Evolutionary conservation across 2,113 vertebrate species (phyloP).

Genomic region (Carlito syrichta): DNA sequence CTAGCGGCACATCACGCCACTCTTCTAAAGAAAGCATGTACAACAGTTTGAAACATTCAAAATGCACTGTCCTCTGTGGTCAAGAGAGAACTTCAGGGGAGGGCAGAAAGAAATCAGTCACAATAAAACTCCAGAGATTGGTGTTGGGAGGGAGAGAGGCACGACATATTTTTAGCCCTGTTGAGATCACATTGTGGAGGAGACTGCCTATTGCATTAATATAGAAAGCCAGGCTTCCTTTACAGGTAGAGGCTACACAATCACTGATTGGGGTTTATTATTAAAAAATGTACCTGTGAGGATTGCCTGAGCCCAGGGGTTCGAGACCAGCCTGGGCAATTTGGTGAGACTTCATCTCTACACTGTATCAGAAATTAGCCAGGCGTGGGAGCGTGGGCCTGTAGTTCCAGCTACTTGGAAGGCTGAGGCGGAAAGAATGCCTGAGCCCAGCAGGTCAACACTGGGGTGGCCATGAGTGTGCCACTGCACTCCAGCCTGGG

Average conservation of each 20-base stretch:
- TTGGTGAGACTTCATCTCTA: no score
- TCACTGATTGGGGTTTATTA: no score
- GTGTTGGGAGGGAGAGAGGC: not conserved
- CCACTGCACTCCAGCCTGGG: no score
- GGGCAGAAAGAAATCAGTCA: not conserved
- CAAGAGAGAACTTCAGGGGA: not conserved
- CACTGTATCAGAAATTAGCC: no score
- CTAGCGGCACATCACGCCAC: not conserved
- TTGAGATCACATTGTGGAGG: not conserved
- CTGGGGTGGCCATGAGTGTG: no score
- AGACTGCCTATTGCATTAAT: not conserved
- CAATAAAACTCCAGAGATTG: not conserved
- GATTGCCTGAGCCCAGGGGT: no score
- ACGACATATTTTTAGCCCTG: not conserved
- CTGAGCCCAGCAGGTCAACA: no score
- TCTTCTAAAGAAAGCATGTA: not conserved
- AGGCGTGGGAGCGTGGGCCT: no score
- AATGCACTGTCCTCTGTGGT: not conserved
- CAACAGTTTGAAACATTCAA: not conserved
- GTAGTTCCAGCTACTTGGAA: no score
- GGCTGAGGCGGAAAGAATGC: no score
- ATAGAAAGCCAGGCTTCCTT: not conserved
- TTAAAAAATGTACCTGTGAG: not conserved
- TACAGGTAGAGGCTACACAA: not conserved
- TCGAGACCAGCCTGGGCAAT: no score